Evolutionary conservation across 2,888 invertebrate genomes (phyloP).

Genomic region (Nemurella pictetii): DNA sequence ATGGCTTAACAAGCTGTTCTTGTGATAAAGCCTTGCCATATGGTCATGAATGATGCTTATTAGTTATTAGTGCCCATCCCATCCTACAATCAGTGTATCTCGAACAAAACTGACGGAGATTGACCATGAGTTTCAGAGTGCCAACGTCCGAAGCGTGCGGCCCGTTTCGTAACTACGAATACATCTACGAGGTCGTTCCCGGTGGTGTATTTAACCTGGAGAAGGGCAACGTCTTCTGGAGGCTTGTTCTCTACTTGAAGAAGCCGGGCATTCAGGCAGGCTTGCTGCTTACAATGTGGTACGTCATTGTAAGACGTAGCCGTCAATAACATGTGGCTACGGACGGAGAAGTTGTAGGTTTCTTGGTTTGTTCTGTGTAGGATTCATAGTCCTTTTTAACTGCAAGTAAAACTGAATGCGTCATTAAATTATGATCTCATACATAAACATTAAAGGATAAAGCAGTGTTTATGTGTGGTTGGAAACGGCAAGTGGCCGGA

Average conservation of each 20-base stretch:
- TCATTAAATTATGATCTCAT: too few relatives aligned
- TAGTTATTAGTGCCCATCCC: too few relatives aligned
- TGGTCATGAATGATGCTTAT: too few relatives aligned
- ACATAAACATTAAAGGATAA: too few relatives aligned
- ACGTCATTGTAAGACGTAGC: conserved; percentile 42
- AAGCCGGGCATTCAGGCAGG: conserved; percentile 66
- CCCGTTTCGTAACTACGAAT: conserved; percentile 61
- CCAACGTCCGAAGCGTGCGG: conserved; percentile 61
- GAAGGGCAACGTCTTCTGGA: conserved; percentile 54
- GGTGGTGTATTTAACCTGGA: conserved; percentile 59
- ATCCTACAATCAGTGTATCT: too few relatives aligned
- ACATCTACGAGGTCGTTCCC: conserved; percentile 62
- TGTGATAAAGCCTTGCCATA: too few relatives aligned
- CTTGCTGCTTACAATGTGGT: conserved; percentile 64
- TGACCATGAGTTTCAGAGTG: conserved; percentile 56
- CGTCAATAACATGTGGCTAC: not conserved
- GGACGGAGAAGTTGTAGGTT: not conserved
- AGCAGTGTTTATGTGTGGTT: too few relatives aligned
- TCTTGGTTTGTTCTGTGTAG: not conserved
- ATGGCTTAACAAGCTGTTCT: too few relatives aligned
- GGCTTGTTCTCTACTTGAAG: conserved; percentile 55
- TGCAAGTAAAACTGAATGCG: too few relatives aligned
- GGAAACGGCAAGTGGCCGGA: too few relatives aligned
- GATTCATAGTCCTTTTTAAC: not conserved
- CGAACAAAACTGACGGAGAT: too few relatives aligned